phyloP scores from a whole-genome alignment of 2,797 vertebrate genomes.

The Chloroceryle inda region DNA sequence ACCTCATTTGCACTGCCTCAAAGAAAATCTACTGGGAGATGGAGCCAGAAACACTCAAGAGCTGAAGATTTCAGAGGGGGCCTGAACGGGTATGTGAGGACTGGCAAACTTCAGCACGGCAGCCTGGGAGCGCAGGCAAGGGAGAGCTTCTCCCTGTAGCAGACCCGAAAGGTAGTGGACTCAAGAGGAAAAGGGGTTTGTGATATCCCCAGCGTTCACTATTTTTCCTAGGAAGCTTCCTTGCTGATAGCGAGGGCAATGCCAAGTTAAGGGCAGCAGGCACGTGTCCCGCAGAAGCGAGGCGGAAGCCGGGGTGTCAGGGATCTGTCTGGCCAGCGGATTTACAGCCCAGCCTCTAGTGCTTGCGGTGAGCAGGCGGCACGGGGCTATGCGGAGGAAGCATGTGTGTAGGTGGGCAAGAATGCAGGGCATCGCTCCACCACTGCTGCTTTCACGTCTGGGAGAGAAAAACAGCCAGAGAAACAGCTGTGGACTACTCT shows the following conservation, averaged over 20 bases:
- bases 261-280: neutral
- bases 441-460: conserved; percentile 17
- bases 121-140: neutral
- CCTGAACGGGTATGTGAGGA: fast-evolving
- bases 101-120: neutral
- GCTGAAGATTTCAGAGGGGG: neutral
- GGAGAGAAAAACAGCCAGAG: conserved; percentile 17
- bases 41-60: fast-evolving
- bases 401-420: conserved; percentile 71
- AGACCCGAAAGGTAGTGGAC: neutral
- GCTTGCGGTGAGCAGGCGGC: conserved; percentile 7
- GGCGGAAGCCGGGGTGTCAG: neutral
- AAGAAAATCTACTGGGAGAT: neutral
- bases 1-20: neutral
- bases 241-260: fast-evolving
- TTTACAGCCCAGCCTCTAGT: neutral
- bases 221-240: neutral
- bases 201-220: fast-evolving
- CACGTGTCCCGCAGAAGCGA: neutral
- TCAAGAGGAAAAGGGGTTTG: neutral
- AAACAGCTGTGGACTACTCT: conserved; percentile 40
- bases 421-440: conserved; percentile 30
- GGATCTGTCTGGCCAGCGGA: neutral
- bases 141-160: fast-evolving
- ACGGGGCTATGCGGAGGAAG: neutral